Evolutionary conservation across 2,888 invertebrate species (phyloP), one percentile per base, ranked within the genome.

Genomic region (Acanthococcus lagerstroemiae): DNA sequence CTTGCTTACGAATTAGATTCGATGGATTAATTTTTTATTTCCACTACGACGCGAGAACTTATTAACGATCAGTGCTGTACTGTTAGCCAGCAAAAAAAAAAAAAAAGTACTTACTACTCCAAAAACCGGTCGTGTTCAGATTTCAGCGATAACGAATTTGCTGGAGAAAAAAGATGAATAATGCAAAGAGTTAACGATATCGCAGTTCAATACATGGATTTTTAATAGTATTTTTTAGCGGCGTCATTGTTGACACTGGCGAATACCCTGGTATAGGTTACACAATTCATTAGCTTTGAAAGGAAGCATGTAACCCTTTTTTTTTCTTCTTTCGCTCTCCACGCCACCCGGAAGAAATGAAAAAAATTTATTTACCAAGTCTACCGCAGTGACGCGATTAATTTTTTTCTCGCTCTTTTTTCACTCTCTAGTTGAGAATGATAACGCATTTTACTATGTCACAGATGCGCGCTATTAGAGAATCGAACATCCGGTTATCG

Each of bases 361-460:
- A 60, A 25, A 46, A 60, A 27, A 52, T 21, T 48, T 50, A 61
- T 61, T 61, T 61, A 61, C 50, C 61, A 50, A 61, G 21, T 61
- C 61, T 61, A 61, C 61, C 61, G 61, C 61, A 61, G 61, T 61
- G 61, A 61, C 61, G 61, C 61, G 61, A 61, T 61, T 61, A 61
- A 26, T 61, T 21, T 50, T 61, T 58, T 61, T 60, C 15, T 19
- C 50, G 50, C 9, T 52, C 24, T 52, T 21, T 48, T 48, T 48
- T 7, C 21, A 48, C 21, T 48, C 21, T 48, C 2, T 4, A 15
- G 21, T 52, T 3, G 27, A 55, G n/a, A 30, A 30, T 61, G 61
- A 61, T 61, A 52, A 50, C 25, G 61, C 61, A 50, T 48, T 61
- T 54, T 27, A n/a, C 2, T 9, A 22, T 25, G 52, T 52, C 61